These are phyloP conservation scores for Drosophila rufa DNA, from an alignment of 1,140 invertebrate species.

Conservation along the genomic window DNA sequence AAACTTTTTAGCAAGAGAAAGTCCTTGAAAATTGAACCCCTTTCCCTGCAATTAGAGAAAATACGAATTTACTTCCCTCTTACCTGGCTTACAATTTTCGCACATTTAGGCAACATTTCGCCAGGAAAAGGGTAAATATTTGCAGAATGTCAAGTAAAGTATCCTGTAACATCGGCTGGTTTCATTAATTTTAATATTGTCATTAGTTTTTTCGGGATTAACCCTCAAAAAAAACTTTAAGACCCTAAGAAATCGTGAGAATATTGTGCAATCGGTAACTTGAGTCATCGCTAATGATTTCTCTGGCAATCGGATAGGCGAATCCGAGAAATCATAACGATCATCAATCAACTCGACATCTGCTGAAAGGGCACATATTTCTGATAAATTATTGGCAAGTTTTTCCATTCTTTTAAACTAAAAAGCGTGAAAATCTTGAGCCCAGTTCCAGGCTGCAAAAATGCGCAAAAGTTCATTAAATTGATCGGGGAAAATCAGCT, in stretches of 20 bases:
- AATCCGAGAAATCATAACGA: slow-evolving; percentile 56
- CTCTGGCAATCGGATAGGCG: slow-evolving; percentile 30
- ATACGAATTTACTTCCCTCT: slow-evolving; percentile 23
- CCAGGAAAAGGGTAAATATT: slow-evolving; percentile 71
- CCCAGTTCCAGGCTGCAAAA: slow-evolving; percentile 31
- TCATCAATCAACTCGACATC: slow-evolving; percentile 74
- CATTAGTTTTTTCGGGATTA: slow-evolving; percentile 62
- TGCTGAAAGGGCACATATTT: slow-evolving; percentile 73
- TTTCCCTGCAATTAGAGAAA: slow-evolving; percentile 43
- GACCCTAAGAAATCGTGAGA: slow-evolving; percentile 52
- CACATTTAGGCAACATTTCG: slow-evolving; percentile 59
- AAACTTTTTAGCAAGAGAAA: slow-evolving; percentile 35
- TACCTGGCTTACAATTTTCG: slow-evolving; percentile 24
- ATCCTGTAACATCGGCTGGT: slow-evolving; percentile 51
- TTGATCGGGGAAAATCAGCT: slow-evolving; percentile 59
- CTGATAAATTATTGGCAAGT: slow-evolving; percentile 74
- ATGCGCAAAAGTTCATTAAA: slow-evolving; percentile 65
- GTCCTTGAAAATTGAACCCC: slow-evolving; percentile 43
- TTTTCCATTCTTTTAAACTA: slow-evolving; percentile 32
- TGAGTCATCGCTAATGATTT: slow-evolving; percentile 68
- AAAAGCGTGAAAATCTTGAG: slow-evolving; percentile 68
- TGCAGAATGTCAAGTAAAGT: slow-evolving; percentile 50
- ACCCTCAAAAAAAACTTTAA: slow-evolving; percentile 37
- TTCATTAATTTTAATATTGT: slow-evolving; percentile 82
- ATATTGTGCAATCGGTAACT: slow-evolving; percentile 59